Evolutionary conservation across 2,797 vertebrate species (phyloP).

Genomic region (Cuculus canorus): DNA sequence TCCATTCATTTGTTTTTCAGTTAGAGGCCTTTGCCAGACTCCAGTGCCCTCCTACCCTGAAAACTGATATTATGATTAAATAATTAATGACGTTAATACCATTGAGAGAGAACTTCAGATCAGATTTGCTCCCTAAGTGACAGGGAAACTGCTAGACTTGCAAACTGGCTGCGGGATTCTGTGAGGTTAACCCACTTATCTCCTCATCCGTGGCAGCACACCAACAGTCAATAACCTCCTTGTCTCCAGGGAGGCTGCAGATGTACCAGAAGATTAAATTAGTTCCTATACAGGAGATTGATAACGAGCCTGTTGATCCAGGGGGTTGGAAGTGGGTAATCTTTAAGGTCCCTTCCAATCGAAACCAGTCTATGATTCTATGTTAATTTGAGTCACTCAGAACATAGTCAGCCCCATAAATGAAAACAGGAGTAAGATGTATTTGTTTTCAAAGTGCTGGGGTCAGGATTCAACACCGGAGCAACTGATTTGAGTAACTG

Average conservation of each 20-base stretch:
- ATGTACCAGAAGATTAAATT: background rate
- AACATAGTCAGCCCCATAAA: rapidly evolving
- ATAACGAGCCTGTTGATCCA: background rate
- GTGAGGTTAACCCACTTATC: constrained; percentile 26
- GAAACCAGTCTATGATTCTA: background rate
- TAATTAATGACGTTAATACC: constrained; percentile 31
- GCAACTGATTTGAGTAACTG: constrained; percentile 1
- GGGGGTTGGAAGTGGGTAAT: background rate
- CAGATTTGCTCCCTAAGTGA: background rate
- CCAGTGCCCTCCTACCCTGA: background rate
- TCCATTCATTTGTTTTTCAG: background rate
- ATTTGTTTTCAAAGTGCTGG: background rate
- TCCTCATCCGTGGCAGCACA: constrained; percentile 21
- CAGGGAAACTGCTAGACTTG: background rate
- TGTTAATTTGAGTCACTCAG: background rate
- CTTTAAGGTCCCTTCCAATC: too few relatives aligned
- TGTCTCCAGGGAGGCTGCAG: background rate
- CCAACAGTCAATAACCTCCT: constrained; percentile 4
- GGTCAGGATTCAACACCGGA: background rate
- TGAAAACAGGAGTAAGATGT: background rate
- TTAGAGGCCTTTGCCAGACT: background rate
- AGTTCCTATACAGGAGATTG: background rate
- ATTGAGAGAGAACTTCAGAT: constrained; percentile 20
- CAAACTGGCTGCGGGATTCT: background rate
- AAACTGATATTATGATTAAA: constrained; percentile 12